Conservation (phyloP, 2,888 invertebrate genomes). For the Ornithoptera priamus region DNA sequence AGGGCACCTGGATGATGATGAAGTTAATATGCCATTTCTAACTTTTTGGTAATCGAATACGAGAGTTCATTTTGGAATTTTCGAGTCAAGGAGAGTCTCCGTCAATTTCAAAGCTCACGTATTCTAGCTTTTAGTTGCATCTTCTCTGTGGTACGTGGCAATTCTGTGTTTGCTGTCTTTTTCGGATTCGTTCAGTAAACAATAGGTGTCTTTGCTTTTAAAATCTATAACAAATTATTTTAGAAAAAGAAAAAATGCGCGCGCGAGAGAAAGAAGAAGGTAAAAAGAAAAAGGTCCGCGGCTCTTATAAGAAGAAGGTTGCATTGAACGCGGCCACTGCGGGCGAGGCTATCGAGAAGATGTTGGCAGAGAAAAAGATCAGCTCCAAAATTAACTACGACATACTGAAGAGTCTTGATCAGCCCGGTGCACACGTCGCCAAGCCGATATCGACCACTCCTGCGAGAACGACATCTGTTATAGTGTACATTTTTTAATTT, state of each 20-base stretch:
- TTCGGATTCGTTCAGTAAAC: too few species aligned
- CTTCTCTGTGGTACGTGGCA: too few species aligned
- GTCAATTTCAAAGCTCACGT: too few species aligned
- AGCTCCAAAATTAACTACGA: constrained; percentile 99
- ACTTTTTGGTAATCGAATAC: too few species aligned
- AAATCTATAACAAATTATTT: constrained; percentile 30
- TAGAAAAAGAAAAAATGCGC: constrained; percentile 90
- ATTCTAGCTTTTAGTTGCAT: too few species aligned
- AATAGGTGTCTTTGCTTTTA: neutral
- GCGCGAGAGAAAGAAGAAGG: constrained; percentile 92
- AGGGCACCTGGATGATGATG: too few species aligned
- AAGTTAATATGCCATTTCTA: too few species aligned
- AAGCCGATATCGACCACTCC: constrained; percentile 19
- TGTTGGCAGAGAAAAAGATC: constrained; percentile 95
- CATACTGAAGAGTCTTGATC: constrained; percentile 90
- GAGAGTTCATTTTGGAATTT: too few species aligned
- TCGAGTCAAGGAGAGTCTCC: too few species aligned
- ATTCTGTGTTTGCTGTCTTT: too few species aligned
- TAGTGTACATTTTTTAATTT: constrained; percentile 34
- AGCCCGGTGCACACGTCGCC: constrained; percentile 48
- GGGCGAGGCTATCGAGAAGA: constrained; percentile 97
- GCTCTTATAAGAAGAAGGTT: constrained; percentile 81
- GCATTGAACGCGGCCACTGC: constrained; percentile 84
- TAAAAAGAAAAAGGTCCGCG: constrained; percentile 88
- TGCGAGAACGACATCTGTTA: constrained; percentile 24